A percentile compares a stretch with the other conserved stretches of the same genome.
Evolutionary conservation across 2,888 invertebrate genomes (phyloP).

Genomic region (Cataglyphis cursor): DNA sequence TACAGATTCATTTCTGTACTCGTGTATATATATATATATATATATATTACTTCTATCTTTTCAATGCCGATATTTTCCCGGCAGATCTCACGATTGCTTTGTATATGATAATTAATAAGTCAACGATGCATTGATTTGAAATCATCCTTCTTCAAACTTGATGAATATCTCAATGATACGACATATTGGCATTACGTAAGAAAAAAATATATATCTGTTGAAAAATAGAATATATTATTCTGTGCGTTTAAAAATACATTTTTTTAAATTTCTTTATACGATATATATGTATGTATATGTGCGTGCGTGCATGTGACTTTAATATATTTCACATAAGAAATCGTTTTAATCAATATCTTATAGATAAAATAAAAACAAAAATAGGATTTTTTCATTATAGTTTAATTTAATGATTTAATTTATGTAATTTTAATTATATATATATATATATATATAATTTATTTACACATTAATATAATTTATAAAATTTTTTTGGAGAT

Average conservation of each 20-base stretch:
- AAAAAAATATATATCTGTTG: not conserved
- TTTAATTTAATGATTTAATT: not conserved
- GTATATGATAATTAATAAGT: not conserved
- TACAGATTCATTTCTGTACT: conserved; percentile 50
- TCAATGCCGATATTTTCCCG: not conserved
- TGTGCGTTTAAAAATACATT: not conserved
- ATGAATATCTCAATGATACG: not conserved
- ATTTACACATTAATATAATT: not conserved
- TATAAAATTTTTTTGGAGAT: not conserved
- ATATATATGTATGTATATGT: not conserved
- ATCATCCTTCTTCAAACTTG: not conserved
- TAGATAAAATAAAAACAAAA: not conserved
- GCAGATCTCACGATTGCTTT: not conserved
- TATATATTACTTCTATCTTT: not conserved
- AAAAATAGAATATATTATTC: not conserved
- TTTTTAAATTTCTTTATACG: not conserved
- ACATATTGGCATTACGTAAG: not conserved
- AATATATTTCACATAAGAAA: not conserved
- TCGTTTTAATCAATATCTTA: not conserved
- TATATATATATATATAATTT: not conserved
- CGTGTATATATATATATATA: not conserved
- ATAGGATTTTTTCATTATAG: not conserved
- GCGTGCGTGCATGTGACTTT: not conserved
- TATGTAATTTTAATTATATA: not conserved
- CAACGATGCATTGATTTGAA: not conserved